Conservation (phyloP, 1,140 invertebrate genomes). For the Paralvinella palmiformis region DNA sequence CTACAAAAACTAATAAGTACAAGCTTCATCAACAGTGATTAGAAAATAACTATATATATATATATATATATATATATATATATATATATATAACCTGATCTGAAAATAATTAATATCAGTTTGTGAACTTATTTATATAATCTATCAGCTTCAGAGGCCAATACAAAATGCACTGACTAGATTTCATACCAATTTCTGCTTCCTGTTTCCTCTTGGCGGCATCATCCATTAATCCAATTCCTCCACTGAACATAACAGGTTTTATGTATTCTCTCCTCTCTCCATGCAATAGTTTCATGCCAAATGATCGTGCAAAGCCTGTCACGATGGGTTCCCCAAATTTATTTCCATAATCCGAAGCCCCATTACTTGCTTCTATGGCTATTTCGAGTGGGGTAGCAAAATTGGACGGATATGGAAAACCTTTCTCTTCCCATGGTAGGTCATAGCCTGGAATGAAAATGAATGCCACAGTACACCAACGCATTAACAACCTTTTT, state of each 20-base stretch:
- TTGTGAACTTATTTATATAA: too few relatives aligned
- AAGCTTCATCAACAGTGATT: too few relatives aligned
- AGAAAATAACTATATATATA: too few relatives aligned
- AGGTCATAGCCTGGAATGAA: constrained; percentile 63
- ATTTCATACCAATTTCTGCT: constrained; percentile 61
- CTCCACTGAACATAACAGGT: constrained; percentile 98
- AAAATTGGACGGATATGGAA: constrained; percentile 80
- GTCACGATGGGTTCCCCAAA: constrained; percentile 92
- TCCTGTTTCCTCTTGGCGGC: constrained; percentile 67
- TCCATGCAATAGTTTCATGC: constrained; percentile 61
- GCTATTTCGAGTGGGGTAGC: constrained; percentile 71
- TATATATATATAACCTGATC: too few relatives aligned
- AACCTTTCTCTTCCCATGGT: constrained; percentile 76
- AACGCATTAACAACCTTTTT: too few relatives aligned
- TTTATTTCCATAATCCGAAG: constrained; percentile 98
- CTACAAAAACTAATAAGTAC: too few relatives aligned
- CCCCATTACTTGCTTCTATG: constrained; percentile 94
- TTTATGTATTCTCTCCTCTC: constrained; percentile 89
- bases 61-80: too few relatives aligned
- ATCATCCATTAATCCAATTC: constrained; percentile 83
- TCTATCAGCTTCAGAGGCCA: too few relatives aligned
- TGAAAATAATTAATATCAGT: too few relatives aligned
- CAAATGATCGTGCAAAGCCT: constrained; percentile 89
- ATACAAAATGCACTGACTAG: too few relatives aligned
- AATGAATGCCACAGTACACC: too few relatives aligned